Percentiles rank a stretch among this genome's conserved stretches.
Conservation (phyloP, 2,888 invertebrate species). For the Drosophila helvetica region DNA sequence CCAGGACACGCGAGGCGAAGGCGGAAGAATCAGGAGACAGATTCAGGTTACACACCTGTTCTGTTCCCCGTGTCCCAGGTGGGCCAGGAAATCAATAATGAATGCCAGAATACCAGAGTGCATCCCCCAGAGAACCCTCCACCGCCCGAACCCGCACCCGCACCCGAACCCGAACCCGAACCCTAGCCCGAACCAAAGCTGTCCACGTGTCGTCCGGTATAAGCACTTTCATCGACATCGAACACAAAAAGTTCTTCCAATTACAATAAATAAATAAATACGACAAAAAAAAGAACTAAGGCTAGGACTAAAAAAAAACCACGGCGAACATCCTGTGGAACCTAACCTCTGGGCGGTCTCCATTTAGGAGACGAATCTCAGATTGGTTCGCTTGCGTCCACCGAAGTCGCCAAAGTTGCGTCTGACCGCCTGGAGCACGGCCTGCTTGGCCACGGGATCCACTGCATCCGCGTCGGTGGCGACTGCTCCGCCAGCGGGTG, state of each 20-base stretch:
- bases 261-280: slow-evolving; percentile 52
- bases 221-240: slow-evolving; percentile 7
- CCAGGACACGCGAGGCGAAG: slow-evolving; percentile 4
- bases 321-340: neutral
- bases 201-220: slow-evolving; percentile 3
- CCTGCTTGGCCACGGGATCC: slow-evolving; percentile 37
- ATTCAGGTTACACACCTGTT: slow-evolving; percentile 50
- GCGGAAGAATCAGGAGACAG: slow-evolving; percentile 11
- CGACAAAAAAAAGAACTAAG: slow-evolving; percentile 39
- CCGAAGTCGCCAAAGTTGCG: slow-evolving; percentile 65
- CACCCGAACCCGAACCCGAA: no score
- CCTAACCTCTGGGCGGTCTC: neutral
- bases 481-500: neutral
- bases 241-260: slow-evolving; percentile 20
- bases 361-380: slow-evolving; percentile 61
- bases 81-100: slow-evolving; percentile 12
- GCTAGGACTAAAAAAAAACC: neutral
- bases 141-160: neutral
- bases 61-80: slow-evolving; percentile 28
- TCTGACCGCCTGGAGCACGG: slow-evolving; percentile 38
- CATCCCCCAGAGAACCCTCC: neutral
- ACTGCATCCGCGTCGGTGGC: slow-evolving; percentile 2
- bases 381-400: slow-evolving; percentile 72
- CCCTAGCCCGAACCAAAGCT: no score
- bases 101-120: neutral